Evolutionary conservation across 2,797 vertebrate species (phyloP), one percentile per base, ranked within the genome.

Genomic region (Leucoraja ocellata): DNA sequence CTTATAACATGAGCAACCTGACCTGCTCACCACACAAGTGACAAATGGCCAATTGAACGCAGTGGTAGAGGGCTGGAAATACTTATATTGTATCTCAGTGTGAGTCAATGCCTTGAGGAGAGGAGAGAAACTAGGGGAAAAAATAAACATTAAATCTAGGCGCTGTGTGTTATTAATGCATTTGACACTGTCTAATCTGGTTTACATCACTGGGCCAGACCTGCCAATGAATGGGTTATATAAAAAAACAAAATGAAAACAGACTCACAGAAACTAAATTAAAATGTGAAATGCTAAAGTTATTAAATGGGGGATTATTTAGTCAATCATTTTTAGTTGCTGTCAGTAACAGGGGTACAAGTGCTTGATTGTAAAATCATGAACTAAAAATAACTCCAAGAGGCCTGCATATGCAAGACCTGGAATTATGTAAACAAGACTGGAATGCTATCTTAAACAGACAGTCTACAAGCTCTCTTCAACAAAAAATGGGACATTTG

Each of bases 111-210:
- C 63, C 84, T 88, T 88, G 65, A 68, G 63, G 61, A 88, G 61
- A 88, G 63, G n/a, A 14, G 4, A 88, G 84, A 88, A 63, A 88
- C 61, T 18, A 32, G n/a, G n/a, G 81, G 63, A 36, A 63, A 88
- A 88, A 88, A 14, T 32, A 16, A 65, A 88, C 32, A 92, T 32
- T 92, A 92, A 92, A 92, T 92, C 90, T 76, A 54, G 46, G 61
- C 84, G 36, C n/a, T 88, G 63, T 88, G 84, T 54, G 25, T 54
- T 54, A 73, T 91, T 92, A 92, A 25, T 54, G 39, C 39, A 28
- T 76, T 25, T 23, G 23, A 28, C 71, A 92, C 65, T 39, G n/a
- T 74, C 23, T 54, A 39, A 74, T 76, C 90, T 92, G 90, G 71
- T 11, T 92, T 92, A 92, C 90, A 92, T 92, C 71, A 92, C 28